Base-by-base conservation (phyloP, 1,140 invertebrate species). In the Tetramorium alpestre region DNA sequence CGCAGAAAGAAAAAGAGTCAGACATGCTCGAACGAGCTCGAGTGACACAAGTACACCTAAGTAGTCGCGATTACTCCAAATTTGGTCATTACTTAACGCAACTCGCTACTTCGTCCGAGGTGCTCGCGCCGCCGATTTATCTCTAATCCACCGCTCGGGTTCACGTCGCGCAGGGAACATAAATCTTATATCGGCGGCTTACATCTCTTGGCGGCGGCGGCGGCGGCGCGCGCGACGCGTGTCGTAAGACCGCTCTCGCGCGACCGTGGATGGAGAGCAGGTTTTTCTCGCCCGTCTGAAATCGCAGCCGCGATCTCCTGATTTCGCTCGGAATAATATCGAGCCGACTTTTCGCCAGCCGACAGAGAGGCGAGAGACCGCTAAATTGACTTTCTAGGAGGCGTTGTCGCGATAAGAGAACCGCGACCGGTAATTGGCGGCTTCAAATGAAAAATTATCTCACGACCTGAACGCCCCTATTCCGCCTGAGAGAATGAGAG, bases 181-280 rank as follows among this genome's bases (percentile, higher is more conserved):
- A 91, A 91, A 91, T 91, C 89, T 72, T 90, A 75, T 90, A 91
- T 91, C 89, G 86, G 72, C 76, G 77, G 70, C 78, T 91, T 91
- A 88, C 86, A 90, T 91, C 89, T 80, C 70, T 56, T 7, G 28
- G 47, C 60, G 76, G 33, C 75, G 60, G 47, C 18, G 78, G 44
- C 62, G 64, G 60, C 86, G 88, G 88, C 86, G 81, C 86, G 88
- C 72, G 86, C 86, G 89, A 90, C 89, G 89, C 89, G 89, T 91
- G 89, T 91, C 89, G 89, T 80, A 91, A 91, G 69, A 81, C 38
- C 56, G 62, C 60, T 73, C 72, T 80, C 65, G 78, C 73, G 82
- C 65, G 76, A 69, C 72, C 81, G 62, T 67, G 86, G 78, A 86
- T 72, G 58, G 86, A 90, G 89, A 90, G 89, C 89, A 90, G 89